Percentiles rank a stretch among this genome's conserved stretches.
Evolutionary conservation across 2,113 vertebrate species (phyloP).

Genomic region (Salvelinus namaycush): DNA sequence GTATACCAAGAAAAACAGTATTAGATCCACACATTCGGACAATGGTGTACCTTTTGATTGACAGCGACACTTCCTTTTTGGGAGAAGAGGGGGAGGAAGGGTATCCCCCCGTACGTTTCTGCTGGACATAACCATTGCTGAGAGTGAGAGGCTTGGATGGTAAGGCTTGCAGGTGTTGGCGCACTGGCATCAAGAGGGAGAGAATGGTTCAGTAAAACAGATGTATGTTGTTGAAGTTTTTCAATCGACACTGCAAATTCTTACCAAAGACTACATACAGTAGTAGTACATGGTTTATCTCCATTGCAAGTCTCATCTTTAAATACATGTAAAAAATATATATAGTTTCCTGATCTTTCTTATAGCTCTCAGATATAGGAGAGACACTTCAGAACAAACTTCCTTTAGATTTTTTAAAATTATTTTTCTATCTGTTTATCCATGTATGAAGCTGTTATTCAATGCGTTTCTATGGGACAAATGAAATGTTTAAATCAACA

Average conservation of each 20-base stretch:
- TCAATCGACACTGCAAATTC: neutral
- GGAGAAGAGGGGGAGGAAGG: conserved; percentile 89
- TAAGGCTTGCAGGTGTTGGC: conserved; percentile 84
- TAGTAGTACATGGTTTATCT: no score
- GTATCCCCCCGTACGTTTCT: conserved; percentile 68
- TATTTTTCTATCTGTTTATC: no score
- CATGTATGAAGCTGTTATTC: no score
- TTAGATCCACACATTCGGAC: neutral
- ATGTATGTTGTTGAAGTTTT: neutral
- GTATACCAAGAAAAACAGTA: neutral
- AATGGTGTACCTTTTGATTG: conserved; percentile 79
- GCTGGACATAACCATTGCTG: conserved; percentile 81
- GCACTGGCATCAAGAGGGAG: conserved; percentile 68
- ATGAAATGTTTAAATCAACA: no score
- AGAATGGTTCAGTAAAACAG: conserved; percentile 3
- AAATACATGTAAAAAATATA: no score
- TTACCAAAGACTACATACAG: no score
- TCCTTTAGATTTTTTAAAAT: no score
- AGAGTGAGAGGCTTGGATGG: conserved; percentile 81
- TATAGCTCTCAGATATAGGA: no score
- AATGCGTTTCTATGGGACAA: no score
- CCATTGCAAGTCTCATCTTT: no score
- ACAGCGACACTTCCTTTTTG: conserved; percentile 81
- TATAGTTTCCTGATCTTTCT: neutral
- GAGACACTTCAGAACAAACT: no score